Conservation (phyloP, 2,888 invertebrate genomes). For the Danaus chrysippus region DNA sequence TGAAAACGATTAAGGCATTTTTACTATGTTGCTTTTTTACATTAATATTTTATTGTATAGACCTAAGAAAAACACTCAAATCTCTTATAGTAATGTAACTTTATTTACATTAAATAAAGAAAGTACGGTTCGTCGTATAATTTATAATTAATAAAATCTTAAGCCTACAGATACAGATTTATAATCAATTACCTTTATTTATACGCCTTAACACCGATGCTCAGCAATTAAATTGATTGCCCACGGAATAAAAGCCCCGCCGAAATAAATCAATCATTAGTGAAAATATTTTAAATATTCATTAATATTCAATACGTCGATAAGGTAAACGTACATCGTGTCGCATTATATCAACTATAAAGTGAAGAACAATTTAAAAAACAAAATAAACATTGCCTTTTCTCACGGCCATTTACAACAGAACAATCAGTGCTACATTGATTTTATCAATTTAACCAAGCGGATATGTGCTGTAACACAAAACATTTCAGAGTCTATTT, state of each 20-base stretch:
- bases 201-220: conserved; percentile 22
- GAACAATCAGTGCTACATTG: conserved; percentile 6
- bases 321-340: conserved; percentile 31
- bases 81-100: too few species aligned
- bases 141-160: conserved; percentile 26
- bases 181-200: conserved; percentile 27
- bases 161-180: conserved; percentile 28
- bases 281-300: conserved; percentile 31
- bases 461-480: not conserved
- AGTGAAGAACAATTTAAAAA: conserved; percentile 25
- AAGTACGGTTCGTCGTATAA: conserved; percentile 15
- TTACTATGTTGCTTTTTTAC: conserved; percentile 17
- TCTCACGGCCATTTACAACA: conserved; percentile 27
- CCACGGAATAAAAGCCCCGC: conserved; percentile 18
- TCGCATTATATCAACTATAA: conserved; percentile 24
- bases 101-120: not conserved
- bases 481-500: not conserved
- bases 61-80: too few species aligned
- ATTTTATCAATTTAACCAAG: conserved; percentile 4
- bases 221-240: conserved; percentile 26
- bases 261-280: conserved; percentile 32
- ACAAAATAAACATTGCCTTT: conserved; percentile 24
- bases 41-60: not conserved
- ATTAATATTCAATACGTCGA: conserved; percentile 33
- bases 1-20: conserved; percentile 42